Base-by-base conservation (phyloP, 2,113 vertebrate species). In the Phycodurus eques region DNA sequence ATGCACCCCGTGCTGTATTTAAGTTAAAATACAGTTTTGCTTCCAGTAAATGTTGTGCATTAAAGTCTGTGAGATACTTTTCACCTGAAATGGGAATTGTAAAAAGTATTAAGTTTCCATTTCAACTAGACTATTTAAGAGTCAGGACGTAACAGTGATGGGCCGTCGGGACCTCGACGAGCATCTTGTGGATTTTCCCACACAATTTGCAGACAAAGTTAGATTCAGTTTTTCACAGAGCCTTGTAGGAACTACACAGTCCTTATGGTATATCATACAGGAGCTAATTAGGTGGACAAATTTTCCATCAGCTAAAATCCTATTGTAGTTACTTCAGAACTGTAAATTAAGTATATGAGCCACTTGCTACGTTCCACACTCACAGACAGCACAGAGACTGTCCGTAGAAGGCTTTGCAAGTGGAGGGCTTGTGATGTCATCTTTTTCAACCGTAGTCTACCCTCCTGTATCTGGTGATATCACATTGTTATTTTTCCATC, bases 401-500 rank as follows among this genome's bases (percentile, higher is more conserved):
- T 85, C 83, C 87, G 82, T 88, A 88, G 79, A 88, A 88, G 86
- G 86, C 78, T 80, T 80, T 84, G 75, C 63, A 77, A 77, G 81
- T 65, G 66, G n/a, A 80, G 54, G 71, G 67, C 67, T 66, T 65
- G 75, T 88, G 84, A 91, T 83, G 83, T 87, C 87, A 88, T 85
- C 71, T 71, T 77, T 84, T 79, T 85, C 73, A 2, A 67, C 80
- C 72, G 65, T 60, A 69, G 57, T 75, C 68, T 43, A 68, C 75
- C 60, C n/a, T 8, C 43, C 10, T 51, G 62, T 81, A 83, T 78
- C 79, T 82, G 75, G 79, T 84, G 82, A 87, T 87, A 81, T 83
- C 86, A 70, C 82, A 72, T 81, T 85, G 75, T 87, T 81, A 80
- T 84, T 88, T 87, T 86, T 87, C 87, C 83, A 85, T 83, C 77